Conservation (phyloP, 1,140 invertebrate species). For the Ceratina japonica region DNA sequence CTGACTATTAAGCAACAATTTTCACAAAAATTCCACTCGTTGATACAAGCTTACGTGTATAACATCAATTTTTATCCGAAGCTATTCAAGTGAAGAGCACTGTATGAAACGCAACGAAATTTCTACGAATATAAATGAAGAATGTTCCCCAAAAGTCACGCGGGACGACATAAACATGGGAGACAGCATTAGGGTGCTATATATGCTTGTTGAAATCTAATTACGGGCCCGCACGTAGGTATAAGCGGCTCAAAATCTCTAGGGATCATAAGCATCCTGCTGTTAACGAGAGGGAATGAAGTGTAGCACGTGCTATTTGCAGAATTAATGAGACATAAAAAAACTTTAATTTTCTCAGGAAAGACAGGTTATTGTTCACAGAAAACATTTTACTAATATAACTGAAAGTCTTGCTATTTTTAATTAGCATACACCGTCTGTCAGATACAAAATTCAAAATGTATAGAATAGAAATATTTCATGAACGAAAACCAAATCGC, state of each 20-base stretch:
- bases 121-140: too few species aligned
- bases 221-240: constrained; percentile 59
- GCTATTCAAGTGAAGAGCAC: too few species aligned
- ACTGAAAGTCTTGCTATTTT: too few species aligned
- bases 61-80: too few species aligned
- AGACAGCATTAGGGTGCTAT: constrained; percentile 59
- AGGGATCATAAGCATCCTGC: constrained; percentile 63
- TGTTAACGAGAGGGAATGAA: constrained; percentile 34
- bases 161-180: constrained; percentile 55
- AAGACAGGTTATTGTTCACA: not conserved
- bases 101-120: not conserved
- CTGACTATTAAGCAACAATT: too few species aligned
- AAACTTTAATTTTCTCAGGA: not conserved
- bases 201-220: constrained; percentile 71
- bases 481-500: too few species aligned
- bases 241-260: constrained; percentile 66
- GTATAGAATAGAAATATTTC: too few species aligned
- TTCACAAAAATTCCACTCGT: too few species aligned
- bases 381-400: not conserved
- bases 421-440: too few species aligned
- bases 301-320: constrained; percentile 31
- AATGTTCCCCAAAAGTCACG: constrained; percentile 16
- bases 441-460: too few species aligned
- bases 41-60: too few species aligned
- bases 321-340: constrained; percentile 16